Evolutionary conservation across 2,797 vertebrate genomes (phyloP).

Genomic region (Amphiprion clarkii): DNA sequence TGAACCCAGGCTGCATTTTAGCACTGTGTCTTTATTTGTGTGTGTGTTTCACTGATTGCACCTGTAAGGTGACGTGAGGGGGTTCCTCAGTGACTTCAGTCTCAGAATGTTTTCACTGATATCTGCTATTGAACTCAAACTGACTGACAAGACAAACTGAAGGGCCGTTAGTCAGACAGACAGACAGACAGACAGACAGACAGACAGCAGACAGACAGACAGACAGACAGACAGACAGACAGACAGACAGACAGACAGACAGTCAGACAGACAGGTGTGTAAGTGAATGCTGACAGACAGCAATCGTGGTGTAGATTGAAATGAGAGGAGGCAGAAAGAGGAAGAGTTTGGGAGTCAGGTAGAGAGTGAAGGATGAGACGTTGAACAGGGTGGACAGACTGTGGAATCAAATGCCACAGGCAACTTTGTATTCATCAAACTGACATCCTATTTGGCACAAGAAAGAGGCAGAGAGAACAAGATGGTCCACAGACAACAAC

Average conservation of each 20-base stretch:
- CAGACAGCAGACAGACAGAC: neutral
- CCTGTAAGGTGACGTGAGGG: accelerated
- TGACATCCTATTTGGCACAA: neutral
- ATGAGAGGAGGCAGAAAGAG: neutral
- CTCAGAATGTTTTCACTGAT: neutral
- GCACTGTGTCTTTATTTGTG: too few species aligned
- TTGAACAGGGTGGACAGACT: neutral
- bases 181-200: slow-evolving; percentile 2
- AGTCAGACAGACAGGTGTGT: neutral
- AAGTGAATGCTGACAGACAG: slow-evolving; percentile 12
- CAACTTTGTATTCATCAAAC: slow-evolving; percentile 12
- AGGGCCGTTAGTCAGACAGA: neutral
- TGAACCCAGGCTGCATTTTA: too few species aligned
- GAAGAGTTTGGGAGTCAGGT: neutral
- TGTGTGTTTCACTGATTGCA: too few species aligned
- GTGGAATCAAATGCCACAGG: neutral
- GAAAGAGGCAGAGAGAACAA: too few species aligned
- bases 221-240: neutral
- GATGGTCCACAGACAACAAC: too few species aligned
- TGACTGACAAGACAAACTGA: neutral
- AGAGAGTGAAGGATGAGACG: neutral
- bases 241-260: neutral
- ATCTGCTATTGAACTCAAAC: neutral
- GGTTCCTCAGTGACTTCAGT: neutral
- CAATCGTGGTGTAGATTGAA: neutral